Base-by-base conservation (phyloP, 2,888 invertebrate species). In the Mesorhabditis sp. region DNA sequence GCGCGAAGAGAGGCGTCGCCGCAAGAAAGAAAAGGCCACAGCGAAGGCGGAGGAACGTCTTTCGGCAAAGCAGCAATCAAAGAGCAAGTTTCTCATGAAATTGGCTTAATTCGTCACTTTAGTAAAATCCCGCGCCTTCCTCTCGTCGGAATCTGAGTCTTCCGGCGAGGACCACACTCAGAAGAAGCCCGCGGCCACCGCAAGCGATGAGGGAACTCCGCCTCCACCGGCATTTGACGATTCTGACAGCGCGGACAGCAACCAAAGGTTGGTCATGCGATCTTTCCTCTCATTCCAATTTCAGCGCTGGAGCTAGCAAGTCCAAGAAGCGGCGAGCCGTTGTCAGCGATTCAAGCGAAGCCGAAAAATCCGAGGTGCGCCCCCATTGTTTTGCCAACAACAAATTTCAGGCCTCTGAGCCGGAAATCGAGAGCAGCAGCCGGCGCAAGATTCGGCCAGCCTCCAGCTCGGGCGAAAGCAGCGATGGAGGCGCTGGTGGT, bases 81-180 rank as follows among this genome's bases (percentile, higher is more conserved):
- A 77, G 62, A 76, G 77, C 75, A 43, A 7, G 63, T 62, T 7
- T 15, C 41, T n/a, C 13, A n/a, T 13, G 41, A 62, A 7, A 6
- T 6, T 7, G n/a, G 41, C 6, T 4, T 67, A 45, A 45, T 62
- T 43, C 42, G 62, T 50, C 10, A 4, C 75, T 78, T 65, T 70
- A 78, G 79, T 81, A 28, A 81, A 81, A 66, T 77, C 77, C 43
- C 69, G 75, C 7, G 80, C 79, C 4, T 77, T 74, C 72, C 68
- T 81, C 15, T 80, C 80, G 4, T 80, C 80, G 45, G 74, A 74
- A 5, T 74, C 73, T 41, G 72, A 71, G 7, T 77, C 77, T 62
- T 79, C 79, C 6, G 77, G 75, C 62, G 79, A 76, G 15, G 77
- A 70, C 15, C 70, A 71, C 42, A 66, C 69, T 6, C 67, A 63